Evolutionary conservation across 2,888 invertebrate genomes (phyloP), one percentile per base, ranked within the genome.

Genomic region (Dascillus cervinus): DNA sequence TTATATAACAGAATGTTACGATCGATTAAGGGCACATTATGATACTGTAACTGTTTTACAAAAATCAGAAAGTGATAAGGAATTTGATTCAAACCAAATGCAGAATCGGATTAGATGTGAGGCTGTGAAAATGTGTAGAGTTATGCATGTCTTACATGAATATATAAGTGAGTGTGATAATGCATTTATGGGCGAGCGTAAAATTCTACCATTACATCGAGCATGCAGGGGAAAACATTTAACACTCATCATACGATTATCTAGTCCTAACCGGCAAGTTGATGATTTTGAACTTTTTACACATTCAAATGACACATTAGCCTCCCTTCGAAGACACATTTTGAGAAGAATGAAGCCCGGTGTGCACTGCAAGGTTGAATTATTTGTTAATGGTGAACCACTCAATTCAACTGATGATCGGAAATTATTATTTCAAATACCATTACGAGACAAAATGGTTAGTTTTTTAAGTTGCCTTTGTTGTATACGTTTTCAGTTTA

Each of bases 101-200:
- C 64, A 64, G 41, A 58, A 55, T 41, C 65, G 74, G 41, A 71
- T 81, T 32, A 64, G 70, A 49, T 67, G 72, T 34, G 87, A 87
- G 61, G 82, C 84, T 3, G 77, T 82, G 37, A 79, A 87, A 64
- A 90, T 95, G 83, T 89, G 89, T 64, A 79, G 95, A 47, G 86
- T 96, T 32, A 77, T 96, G 65, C 86, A 89, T 66, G 92, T 95
- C 55, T 73, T 96, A 55, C 86, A 89, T 62, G 95, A 95, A 68
- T 96, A 96, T 62, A 80, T 96, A 41, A 85, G 84, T 52, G 94
- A 95, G 68, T 95, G 94, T 70, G 95, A 95, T 72, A 79, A 80
- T 50, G 79, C 81, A 44, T 90, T 83, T 66, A 76, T 82, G 26
- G 87, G 87, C 20, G 95, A 96, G 62, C 72, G 96, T 44, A 82